A percentile compares a stretch with the other conserved stretches of the same genome.
Conservation (phyloP, 1,140 invertebrate genomes). For the Streblospio benedicti region DNA sequence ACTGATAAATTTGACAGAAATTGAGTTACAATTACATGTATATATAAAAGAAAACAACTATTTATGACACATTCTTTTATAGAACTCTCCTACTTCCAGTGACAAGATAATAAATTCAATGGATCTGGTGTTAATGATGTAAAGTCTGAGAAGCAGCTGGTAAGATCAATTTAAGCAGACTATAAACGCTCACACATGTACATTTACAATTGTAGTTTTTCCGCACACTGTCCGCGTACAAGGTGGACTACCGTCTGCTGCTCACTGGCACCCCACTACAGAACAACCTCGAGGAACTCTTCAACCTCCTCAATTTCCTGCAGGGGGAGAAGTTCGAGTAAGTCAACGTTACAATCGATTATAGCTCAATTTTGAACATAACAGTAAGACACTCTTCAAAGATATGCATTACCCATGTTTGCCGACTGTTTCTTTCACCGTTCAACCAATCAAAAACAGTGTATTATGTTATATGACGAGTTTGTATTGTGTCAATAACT, state of each 20-base stretch:
- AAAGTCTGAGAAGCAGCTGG: too few relatives aligned
- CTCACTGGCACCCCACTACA: constrained; percentile 94
- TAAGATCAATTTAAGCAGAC: neutral
- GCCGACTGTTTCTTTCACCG: constrained; percentile 92
- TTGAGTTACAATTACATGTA: too few relatives aligned
- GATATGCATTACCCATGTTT: too few relatives aligned
- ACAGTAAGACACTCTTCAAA: constrained; percentile 87
- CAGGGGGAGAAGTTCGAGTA: constrained; percentile 64
- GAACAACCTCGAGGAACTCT: constrained; percentile 95
- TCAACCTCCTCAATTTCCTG: constrained; percentile 93
- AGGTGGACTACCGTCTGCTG: constrained; percentile 85
- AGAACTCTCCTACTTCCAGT: too few relatives aligned
- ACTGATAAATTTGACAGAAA: too few relatives aligned
- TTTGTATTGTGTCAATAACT: too few relatives aligned
- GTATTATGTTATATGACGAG: neutral
- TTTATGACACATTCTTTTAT: too few relatives aligned
- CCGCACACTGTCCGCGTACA: constrained; percentile 78
- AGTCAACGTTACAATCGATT: neutral
- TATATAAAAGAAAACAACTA: too few relatives aligned
- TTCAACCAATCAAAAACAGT: constrained; percentile 60
- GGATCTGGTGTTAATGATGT: too few relatives aligned
- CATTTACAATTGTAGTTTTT: constrained; percentile 63
- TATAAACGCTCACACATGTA: too few relatives aligned
- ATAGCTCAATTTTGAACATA: constrained; percentile 71
- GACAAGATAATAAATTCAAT: too few relatives aligned